phyloP scores from a whole-genome alignment of 2,888 invertebrate genomes.

The Dorcus parallelipipedus region DNA sequence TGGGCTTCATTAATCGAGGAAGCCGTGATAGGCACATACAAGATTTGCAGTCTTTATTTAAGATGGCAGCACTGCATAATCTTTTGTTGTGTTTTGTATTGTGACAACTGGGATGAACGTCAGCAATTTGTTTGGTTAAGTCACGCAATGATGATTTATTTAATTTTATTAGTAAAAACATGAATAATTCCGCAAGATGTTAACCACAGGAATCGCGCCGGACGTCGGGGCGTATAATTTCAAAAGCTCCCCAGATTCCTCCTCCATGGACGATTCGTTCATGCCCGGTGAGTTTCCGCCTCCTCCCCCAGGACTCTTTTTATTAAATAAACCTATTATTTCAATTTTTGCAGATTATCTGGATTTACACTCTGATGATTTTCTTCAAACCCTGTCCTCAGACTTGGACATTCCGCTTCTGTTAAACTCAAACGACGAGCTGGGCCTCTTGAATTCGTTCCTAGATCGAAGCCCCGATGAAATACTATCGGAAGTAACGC shows the following conservation, averaged over 20 bases:
- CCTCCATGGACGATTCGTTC: conserved; percentile 38
- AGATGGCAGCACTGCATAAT: no score
- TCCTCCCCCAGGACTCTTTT: not conserved
- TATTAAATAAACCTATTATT: not conserved
- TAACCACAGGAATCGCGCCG: conserved; percentile 37
- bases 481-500: conserved; percentile 41
- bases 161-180: conserved; percentile 4
- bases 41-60: no score
- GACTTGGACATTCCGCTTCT: conserved; percentile 45
- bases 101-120: not conserved
- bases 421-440: conserved; percentile 41
- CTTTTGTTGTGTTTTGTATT: no score
- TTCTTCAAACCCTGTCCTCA: conserved; percentile 42
- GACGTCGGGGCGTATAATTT: conserved; percentile 36
- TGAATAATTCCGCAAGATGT: conserved; percentile 26
- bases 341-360: conserved; percentile 16
- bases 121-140: conserved; percentile 16
- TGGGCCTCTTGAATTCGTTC: conserved; percentile 40
- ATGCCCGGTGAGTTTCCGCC: conserved; percentile 33
- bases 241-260: conserved; percentile 42
- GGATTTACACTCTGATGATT: conserved; percentile 42
- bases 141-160: not conserved
- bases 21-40: no score
- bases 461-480: conserved; percentile 44
- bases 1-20: no score